Evolutionary conservation across 2,797 vertebrate genomes (phyloP), one percentile per base, ranked within the genome.

Genomic region (Semaprochilodus insignis): DNA sequence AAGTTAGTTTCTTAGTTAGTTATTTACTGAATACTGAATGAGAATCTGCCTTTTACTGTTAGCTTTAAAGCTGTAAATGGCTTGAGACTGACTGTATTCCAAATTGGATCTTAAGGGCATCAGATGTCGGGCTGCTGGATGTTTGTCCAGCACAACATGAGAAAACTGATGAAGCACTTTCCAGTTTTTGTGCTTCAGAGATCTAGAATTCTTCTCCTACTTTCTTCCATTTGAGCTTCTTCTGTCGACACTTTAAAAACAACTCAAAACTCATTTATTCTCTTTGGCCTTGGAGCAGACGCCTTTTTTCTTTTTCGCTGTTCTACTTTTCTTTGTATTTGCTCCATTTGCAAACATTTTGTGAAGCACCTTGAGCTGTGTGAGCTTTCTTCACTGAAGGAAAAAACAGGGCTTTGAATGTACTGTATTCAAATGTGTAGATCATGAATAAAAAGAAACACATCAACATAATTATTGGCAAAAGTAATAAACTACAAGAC

Each of bases 231-330:
- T 27, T 13, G 3, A 23, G 23, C 10, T 27, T 21, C 21, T 6
- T 59, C 60, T 62, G 25, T 15, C 14, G 25, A 63, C 13, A 16
- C 10, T 17, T 31, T 63, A 16, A 63, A 63, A 27, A 63, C 60
- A 63, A 31, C 62, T 63, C 62, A 16, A 17, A 63, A 63, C 62
- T 15, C 62, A 63, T 63, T 63, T 63, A 63, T 63, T 63, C 62
- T 14, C 62, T 31, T 63, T 63, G 16, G 4, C 4, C 62, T 31
- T 31, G 25, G 15, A 63, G 25, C 27, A 63, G 27, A 6, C 31
- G 44, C 44, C 44, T 48, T 48, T 48, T 48, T 48, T 48, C 44
- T 63, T 4, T 63, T 25, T 1, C 59, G 11, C 25, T 62, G 59
- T 62, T 62, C 31, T 3, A 31, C 59, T 62, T 62, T 31, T 6